These are phyloP conservation scores for Callitettix versicolor DNA, from an alignment of 1,140 invertebrate genomes.

Conservation along the genomic window DNA sequence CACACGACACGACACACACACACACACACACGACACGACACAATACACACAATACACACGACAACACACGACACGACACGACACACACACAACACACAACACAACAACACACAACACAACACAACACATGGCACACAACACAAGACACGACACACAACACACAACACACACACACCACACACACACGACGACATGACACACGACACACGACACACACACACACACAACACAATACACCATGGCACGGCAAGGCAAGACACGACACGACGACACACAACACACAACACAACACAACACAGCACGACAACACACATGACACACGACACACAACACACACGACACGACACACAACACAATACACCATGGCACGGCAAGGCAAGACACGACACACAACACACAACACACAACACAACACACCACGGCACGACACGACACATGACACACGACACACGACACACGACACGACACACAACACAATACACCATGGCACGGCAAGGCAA, in stretches of 20 bases:
- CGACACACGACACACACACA: neutral
- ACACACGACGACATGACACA: neutral
- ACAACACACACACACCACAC: neutral
- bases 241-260: neutral
- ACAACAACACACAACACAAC: no score
- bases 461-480: no score
- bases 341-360: neutral
- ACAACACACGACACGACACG: neutral
- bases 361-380: neutral
- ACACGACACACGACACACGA: no score
- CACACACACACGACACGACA: neutral
- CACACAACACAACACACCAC: slow-evolving; percentile 19
- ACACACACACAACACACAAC: neutral
- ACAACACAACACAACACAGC: neutral
- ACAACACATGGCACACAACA: neutral
- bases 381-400: slow-evolving; percentile 20
- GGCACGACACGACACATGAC: slow-evolving; percentile 13
- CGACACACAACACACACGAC: no score
- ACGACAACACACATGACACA: neutral
- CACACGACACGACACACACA: no score
- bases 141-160: neutral
- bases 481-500: no score
- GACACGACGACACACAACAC: neutral
- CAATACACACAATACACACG: slow-evolving; percentile 1
- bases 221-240: neutral